Evolutionary conservation across 1,140 invertebrate species (phyloP), one percentile per base, ranked within the genome.

Genomic region (Lepidurus arcticus): DNA sequence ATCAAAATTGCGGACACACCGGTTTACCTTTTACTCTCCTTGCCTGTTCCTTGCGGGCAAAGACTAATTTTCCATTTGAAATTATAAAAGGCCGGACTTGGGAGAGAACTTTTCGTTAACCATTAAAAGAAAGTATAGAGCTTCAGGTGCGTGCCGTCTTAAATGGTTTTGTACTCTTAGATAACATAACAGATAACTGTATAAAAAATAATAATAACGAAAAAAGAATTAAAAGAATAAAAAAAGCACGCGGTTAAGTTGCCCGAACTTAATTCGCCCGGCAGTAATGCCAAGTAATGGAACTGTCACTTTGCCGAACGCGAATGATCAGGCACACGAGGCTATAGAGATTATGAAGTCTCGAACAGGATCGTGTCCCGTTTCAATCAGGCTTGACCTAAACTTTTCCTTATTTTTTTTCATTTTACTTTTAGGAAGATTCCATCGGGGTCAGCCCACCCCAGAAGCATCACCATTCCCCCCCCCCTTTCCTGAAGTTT

Each of bases 241-340:
- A 47, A 47, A 47, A 47, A 47, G 0, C 5, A 65, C 53, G 53
- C 53, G 53, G 16, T 21, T 65, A 34, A 34, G 53, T 21, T 65
- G 53, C 53, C 53, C n/a, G 53, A 65, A 16, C 21, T 65, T 65
- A 13, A 7, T 65, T 65, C 53, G 53, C 53, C 53, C 53, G 34
- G 34, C 34, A 34, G 34, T 4, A 34, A 34, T 16, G 13, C 16
- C 53, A 4, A 65, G 53, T 65, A 65, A 65, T 65, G 53, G 53
- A 65, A 65, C 53, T 65, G 53, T 65, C 53, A 65, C 53, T 65
- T 65, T 65, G 2, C 7, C 53, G 53, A 65, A 65, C 53, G 9
- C 53, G 53, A 65, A 4, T 65, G 53, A 65, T 65, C 21, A 65
- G 53, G 53, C 53, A 65, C 53, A 65, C 53, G 21, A 65, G 53